Percentiles rank a stretch among this genome's conserved stretches.
Evolutionary conservation across 2,888 invertebrate species (phyloP).

Genomic region (Oscheius sp.): DNA sequence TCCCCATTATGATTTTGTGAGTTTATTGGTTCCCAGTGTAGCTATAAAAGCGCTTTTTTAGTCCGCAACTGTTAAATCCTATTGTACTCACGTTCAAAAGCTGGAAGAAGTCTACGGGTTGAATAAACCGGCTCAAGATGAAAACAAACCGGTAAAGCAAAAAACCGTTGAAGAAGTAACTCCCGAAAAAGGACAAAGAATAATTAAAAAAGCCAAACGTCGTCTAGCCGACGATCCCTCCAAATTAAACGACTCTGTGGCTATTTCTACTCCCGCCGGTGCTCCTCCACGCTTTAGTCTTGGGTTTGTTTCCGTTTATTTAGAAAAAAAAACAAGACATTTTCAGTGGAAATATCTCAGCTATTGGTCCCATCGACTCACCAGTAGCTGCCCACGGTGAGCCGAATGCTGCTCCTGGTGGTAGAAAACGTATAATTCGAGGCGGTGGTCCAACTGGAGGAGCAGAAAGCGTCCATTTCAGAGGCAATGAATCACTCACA

Average conservation of each 20-base stretch:
- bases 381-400: background rate
- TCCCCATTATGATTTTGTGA: slow-evolving; percentile 31
- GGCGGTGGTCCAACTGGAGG: slow-evolving; percentile 51
- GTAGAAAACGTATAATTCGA: slow-evolving; percentile 49
- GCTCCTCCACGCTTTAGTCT: slow-evolving; percentile 23
- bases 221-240: slow-evolving; percentile 1
- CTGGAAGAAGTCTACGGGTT: slow-evolving; percentile 36
- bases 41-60: slow-evolving; percentile 19
- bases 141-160: background rate
- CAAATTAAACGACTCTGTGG: slow-evolving; percentile 23
- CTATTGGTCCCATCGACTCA: background rate
- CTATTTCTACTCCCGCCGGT: slow-evolving; percentile 25
- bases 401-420: slow-evolving; percentile 10
- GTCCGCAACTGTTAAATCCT: slow-evolving; percentile 45
- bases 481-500: slow-evolving; percentile 7
- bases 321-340: background rate
- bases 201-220: slow-evolving; percentile 13
- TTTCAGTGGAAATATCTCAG: slow-evolving; percentile 10
- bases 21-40: background rate
- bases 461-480: slow-evolving; percentile 45
- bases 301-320: background rate
- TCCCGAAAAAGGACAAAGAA: background rate
- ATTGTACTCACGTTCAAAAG: slow-evolving; percentile 40
- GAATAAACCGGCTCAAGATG: background rate
- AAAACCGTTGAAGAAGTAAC: background rate